Base-by-base conservation (phyloP, 2,113 vertebrate species). In the Probosciger aterrimus region DNA sequence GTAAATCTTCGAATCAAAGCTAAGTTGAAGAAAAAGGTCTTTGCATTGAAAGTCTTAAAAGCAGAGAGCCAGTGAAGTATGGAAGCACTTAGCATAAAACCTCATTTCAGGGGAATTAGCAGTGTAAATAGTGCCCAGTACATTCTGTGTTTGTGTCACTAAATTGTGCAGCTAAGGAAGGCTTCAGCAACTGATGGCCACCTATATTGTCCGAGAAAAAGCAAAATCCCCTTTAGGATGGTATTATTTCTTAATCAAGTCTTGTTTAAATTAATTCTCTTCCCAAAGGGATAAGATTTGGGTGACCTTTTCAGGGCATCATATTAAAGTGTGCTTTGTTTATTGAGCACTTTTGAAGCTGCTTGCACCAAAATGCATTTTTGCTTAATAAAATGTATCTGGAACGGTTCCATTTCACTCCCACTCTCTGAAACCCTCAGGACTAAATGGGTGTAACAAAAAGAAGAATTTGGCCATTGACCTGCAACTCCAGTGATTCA, bases 381-480 rank as follows among this genome's bases (percentile, higher is more conserved):
- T 88, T 64, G 13, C 81, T 95, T 81, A 73, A 60, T 52, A 91
- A 95, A 95, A 87, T 81, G 67, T 67, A 31, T 78, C 86, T 95
- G 85, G 95, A 75, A 3, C 4, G 1, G 35, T 84, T 92, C 82
- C 93, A 91, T 85, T 69, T 68, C 25, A 33, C 76, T 92, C 93
- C 94, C 78, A 96, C 94, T 86, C 35, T 0, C 75, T 84, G 68
- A 91, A 92, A 30, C 79, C 83, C 70, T 74, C 65, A 77, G 77
- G 77, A 68, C 67, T 86, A 55, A 70, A 93, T 79, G 87, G 82
- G 79, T 95, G 84, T 94, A 91, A 94, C 92, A 95, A 90, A 88
- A 86, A 12, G 41, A 95, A 82, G 67, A 84, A 96, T 93, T 94
- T 96, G 96, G 86, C 85, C 73, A 71, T 52, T 88, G 95, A 71